Percentiles rank a stretch among this genome's conserved stretches.
Conservation (phyloP, 2,888 invertebrate genomes). For the Dorcus parallelipipedus region DNA sequence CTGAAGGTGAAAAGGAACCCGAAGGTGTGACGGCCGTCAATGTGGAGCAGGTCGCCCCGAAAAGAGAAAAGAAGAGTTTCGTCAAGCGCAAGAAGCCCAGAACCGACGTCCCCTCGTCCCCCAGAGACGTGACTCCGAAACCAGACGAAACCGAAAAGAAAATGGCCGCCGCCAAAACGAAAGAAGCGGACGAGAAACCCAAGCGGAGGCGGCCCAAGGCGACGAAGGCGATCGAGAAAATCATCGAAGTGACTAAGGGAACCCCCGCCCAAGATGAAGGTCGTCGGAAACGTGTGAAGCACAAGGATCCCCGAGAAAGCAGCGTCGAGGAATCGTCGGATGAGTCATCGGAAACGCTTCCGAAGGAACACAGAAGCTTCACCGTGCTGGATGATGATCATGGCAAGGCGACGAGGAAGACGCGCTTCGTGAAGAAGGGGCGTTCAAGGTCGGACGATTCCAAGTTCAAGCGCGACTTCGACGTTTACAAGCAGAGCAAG, state of each 20-base stretch:
- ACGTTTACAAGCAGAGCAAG: constrained; percentile 8
- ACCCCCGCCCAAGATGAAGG: constrained; percentile 4
- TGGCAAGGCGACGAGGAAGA: constrained; percentile 1
- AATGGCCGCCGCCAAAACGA: constrained; percentile 11
- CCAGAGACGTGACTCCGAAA: too few species aligned
- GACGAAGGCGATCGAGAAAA: constrained; percentile 17
- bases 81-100: constrained; percentile 13
- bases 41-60: constrained; percentile 1
- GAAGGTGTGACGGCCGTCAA: constrained; percentile 10
- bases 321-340: constrained; percentile 19
- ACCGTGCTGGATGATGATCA: constrained; percentile 37
- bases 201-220: constrained; percentile 11
- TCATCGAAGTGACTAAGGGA: constrained; percentile 18
- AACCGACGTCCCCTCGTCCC: not conserved
- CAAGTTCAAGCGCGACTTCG: constrained; percentile 5
- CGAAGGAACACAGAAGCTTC: constrained; percentile 41
- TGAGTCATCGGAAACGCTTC: constrained; percentile 21
- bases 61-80: constrained; percentile 4
- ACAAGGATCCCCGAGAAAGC: constrained; percentile 10
- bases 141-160: constrained; percentile 2
- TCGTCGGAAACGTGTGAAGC: constrained; percentile 5
- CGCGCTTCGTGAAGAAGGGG: not conserved
- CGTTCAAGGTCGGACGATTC: constrained; percentile 4
- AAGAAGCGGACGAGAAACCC: constrained; percentile 3
- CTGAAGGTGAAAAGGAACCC: constrained; percentile 14